phyloP scores from a whole-genome alignment of 53 echinoderm and acorn worm species.

The Paracentrotus lividus region DNA sequence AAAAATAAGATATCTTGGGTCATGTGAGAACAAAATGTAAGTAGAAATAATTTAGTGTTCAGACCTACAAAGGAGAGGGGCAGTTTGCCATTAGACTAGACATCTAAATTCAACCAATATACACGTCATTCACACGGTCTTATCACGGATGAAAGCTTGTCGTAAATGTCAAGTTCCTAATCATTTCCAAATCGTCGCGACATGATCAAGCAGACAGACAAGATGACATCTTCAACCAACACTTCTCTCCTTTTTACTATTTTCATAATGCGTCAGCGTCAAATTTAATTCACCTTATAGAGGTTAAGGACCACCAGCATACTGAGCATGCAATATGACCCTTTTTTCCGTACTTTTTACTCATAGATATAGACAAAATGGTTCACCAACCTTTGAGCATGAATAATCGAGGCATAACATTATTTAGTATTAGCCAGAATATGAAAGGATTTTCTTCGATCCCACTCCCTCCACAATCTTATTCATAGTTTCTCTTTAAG shows the following conservation, averaged over 20 bases:
- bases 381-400: neutral
- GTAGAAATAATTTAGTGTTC: too few relatives aligned
- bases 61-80: neutral
- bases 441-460: too few relatives aligned
- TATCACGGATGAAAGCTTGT: neutral
- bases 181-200: slow-evolving; percentile 11
- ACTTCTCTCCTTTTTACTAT: neutral
- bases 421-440: too few relatives aligned
- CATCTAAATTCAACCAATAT: neutral
- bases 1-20: too few relatives aligned
- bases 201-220: slow-evolving; percentile 36
- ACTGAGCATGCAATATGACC: neutral
- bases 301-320: neutral
- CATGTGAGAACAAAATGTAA: too few relatives aligned
- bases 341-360: too few relatives aligned
- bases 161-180: slow-evolving; percentile 44
- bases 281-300: neutral
- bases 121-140: slow-evolving; percentile 21
- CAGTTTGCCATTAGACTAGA: too few relatives aligned
- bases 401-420: neutral
- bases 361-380: neutral
- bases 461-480: neutral
- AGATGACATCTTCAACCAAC: slow-evolving; percentile 32
- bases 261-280: neutral
- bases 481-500: too few relatives aligned